These are phyloP conservation scores for Scelioninae gen. 1 DNA, from an alignment of 2,888 invertebrate genomes.

Conservation along the genomic window DNA sequence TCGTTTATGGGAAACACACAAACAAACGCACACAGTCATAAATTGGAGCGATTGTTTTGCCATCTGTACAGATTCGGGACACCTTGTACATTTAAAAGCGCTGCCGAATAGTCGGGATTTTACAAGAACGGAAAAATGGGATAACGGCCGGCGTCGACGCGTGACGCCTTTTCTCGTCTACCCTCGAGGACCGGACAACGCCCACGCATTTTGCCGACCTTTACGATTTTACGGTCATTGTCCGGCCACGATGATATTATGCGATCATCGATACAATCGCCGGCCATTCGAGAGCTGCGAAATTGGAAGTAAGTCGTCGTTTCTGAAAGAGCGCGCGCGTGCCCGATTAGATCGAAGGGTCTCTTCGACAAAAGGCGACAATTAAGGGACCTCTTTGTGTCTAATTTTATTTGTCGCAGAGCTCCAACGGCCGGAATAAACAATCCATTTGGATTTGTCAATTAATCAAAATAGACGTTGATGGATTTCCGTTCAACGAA, in stretches of 20 bases:
- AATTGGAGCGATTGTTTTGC: constrained; percentile 58
- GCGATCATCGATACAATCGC: constrained; percentile 61
- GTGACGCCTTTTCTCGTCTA: constrained; percentile 69
- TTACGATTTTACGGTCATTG: constrained; percentile 74
- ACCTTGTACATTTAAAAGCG: constrained; percentile 41
- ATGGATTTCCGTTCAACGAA: constrained; percentile 28
- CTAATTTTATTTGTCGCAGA: constrained; percentile 31
- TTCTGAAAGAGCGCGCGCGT: constrained; percentile 62
- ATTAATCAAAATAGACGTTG: constrained; percentile 47
- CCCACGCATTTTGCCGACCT: constrained; percentile 72
- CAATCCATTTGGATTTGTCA: constrained; percentile 5
- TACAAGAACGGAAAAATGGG: constrained; percentile 68
- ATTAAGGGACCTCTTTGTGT: constrained; percentile 62
- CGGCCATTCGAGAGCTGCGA: constrained; percentile 26
- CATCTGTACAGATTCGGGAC: constrained; percentile 48
- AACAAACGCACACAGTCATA: constrained; percentile 20
- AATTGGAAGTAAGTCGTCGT: constrained; percentile 50
- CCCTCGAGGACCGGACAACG: constrained; percentile 72
- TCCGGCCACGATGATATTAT: constrained; percentile 66
- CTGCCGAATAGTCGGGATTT: constrained; percentile 42
- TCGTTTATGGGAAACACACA: too few species aligned
- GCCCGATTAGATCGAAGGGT: constrained; percentile 62
- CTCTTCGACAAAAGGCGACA: constrained; percentile 50
- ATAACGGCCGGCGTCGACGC: constrained; percentile 66
- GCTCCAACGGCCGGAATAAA: constrained; percentile 32